Evolutionary conservation across 2,888 invertebrate species (phyloP), one percentile per base, ranked within the genome.

Genomic region (Drosophila paranaensis): DNA sequence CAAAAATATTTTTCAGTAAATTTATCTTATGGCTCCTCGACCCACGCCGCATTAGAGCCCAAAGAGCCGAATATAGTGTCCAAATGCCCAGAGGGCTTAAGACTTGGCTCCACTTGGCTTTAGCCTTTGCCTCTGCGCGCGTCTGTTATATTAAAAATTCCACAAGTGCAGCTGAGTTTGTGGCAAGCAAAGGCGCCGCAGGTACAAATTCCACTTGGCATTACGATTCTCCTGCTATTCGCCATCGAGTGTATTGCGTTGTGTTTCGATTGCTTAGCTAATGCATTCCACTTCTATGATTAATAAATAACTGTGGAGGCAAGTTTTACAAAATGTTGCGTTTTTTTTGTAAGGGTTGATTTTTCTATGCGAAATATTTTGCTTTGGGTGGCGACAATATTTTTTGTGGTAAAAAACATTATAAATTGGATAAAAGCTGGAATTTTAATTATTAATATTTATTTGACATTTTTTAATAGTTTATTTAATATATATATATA

Each of bases 1-100:
- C 56, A 43, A 55, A 71, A 69, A 73, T 79, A 73, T 75, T 71
- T 77, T 62, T 71, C 68, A 71, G 73, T 69, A 68, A 75, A 79
- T 79, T 76, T 73, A 73, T 79, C 60, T 69, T 55, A 62, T 63
- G 68, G 60, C 53, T 35, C 42, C 58, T n/a, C 20, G 25, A 9
- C 20, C 33, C 16, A n/a, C 11, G 39, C 42, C 16, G 40, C 60
- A 37, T 70, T 53, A 43, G 54, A 50, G 45, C 33, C 61, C 33
- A 71, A 45, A 35, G 33, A 20, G 30, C 48, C 35, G 35, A 60
- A 53, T 46, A 37, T 46, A 42, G 46, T 54, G 30, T 20, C 27
- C 13, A 61, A 33, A 27, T 33, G 16, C 11, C 42, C 39, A 11
- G 55, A 25, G 55, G 27, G 39, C 53, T 46, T 30, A 14, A 13